Evolutionary conservation across 2,113 vertebrate genomes (phyloP).

Genomic region (Notarius lentiginosus): DNA sequence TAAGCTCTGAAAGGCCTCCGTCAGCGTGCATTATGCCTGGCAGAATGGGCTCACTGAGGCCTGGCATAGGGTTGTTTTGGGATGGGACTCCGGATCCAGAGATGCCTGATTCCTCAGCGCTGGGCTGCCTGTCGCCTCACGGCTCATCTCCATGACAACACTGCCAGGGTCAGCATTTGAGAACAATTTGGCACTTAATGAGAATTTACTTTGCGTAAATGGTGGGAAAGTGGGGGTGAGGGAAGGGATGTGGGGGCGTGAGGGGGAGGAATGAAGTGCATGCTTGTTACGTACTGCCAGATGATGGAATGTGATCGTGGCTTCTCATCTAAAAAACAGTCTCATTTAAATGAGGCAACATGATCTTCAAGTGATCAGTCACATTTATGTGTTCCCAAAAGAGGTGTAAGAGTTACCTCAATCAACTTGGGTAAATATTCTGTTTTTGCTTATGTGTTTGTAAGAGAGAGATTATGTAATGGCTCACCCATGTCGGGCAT

Average conservation of each 20-base stretch:
- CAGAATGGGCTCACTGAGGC: slow-evolving; percentile 88
- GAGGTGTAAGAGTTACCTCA: not conserved
- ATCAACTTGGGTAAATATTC: slow-evolving; percentile 55
- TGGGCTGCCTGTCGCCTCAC: slow-evolving; percentile 71
- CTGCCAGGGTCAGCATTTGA: slow-evolving; percentile 81
- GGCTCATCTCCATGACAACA: slow-evolving; percentile 84
- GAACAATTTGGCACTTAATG: slow-evolving; percentile 90
- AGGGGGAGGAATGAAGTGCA: slow-evolving; percentile 38
- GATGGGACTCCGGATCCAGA: slow-evolving; percentile 64
- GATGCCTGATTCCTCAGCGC: slow-evolving; percentile 81
- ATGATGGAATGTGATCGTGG: slow-evolving; percentile 23
- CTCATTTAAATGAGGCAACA: not conserved
- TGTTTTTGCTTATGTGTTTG: slow-evolving; percentile 36
- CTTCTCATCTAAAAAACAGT: not conserved
- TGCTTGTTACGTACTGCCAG: slow-evolving; percentile 29
- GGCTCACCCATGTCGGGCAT: slow-evolving; percentile 43
- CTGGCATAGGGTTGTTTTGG: slow-evolving; percentile 75
- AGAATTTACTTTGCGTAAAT: slow-evolving; percentile 78
- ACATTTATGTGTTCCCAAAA: not conserved
- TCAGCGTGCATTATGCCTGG: slow-evolving; percentile 78
- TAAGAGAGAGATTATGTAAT: slow-evolving; percentile 62
- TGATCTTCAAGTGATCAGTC: slow-evolving; percentile 1
- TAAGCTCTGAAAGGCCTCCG: slow-evolving; percentile 76
- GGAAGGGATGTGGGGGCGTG: slow-evolving; percentile 42
- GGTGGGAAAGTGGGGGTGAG: slow-evolving; percentile 84